Conservation (phyloP, 2,888 invertebrate genomes). For the Chaitophorus viminalis region DNA sequence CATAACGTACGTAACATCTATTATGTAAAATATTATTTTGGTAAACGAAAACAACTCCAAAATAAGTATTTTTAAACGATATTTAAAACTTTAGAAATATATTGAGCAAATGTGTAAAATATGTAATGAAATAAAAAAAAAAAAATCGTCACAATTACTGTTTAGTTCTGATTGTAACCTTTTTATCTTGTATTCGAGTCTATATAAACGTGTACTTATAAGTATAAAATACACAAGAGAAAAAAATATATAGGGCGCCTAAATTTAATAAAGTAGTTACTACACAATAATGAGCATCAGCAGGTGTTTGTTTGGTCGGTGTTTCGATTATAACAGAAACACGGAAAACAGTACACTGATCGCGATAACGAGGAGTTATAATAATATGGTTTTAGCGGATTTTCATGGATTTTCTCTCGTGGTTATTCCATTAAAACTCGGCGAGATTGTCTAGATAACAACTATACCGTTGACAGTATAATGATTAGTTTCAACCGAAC, state of each 20-base stretch:
- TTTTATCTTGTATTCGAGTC: conserved; percentile 15
- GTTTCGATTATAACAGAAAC: conserved; percentile 11
- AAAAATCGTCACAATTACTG: conserved; percentile 33
- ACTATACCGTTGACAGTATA: no score
- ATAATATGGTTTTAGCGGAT: no score
- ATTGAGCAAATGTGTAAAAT: conserved; percentile 48
- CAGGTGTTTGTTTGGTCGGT: background rate
- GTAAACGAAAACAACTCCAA: conserved; percentile 37
- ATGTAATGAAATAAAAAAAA: background rate
- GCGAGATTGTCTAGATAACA: no score
- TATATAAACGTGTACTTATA: background rate
- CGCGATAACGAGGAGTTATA: background rate
- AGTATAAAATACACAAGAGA: background rate
- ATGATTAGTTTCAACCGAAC: no score
- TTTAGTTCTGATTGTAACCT: conserved; percentile 10
- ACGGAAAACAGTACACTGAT: conserved; percentile 7
- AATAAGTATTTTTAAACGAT: conserved; percentile 2
- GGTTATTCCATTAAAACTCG: no score
- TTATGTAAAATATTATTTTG: background rate
- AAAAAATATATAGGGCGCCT: background rate
- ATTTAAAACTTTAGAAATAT: conserved; percentile 29
- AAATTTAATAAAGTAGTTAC: background rate
- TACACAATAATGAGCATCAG: no score
- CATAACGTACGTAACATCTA: no score
- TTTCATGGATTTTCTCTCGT: no score